Conservation (phyloP, 2,797 vertebrate species). For the Danionella dracula region DNA sequence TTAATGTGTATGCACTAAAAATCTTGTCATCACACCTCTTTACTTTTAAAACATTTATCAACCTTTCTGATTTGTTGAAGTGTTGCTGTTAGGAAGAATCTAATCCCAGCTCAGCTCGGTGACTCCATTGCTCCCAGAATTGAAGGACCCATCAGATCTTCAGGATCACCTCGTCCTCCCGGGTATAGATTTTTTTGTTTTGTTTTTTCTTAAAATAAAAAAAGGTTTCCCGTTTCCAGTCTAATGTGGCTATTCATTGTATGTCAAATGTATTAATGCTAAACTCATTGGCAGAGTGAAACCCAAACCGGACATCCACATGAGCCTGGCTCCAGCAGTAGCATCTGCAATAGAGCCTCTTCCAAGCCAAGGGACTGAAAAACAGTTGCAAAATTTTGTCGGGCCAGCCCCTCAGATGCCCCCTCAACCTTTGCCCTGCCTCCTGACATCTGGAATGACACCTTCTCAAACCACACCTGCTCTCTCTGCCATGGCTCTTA, state of each 20-base stretch:
- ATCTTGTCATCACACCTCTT: too few species aligned
- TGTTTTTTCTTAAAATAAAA: too few species aligned
- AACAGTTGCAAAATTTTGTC: conserved; percentile 62
- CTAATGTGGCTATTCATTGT: background rate
- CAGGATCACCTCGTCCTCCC: conserved; percentile 88
- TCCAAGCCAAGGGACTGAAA: conserved; percentile 77
- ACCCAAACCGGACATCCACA: conserved; percentile 87
- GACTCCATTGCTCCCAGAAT: conserved; percentile 78
- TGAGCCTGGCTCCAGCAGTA: conserved; percentile 80
- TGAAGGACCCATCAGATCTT: conserved; percentile 78
- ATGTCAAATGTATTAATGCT: background rate
- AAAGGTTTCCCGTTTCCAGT: too few species aligned
- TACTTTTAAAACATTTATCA: too few species aligned
- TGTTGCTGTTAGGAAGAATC: conserved; percentile 84
- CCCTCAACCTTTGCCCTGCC: conserved; percentile 76
- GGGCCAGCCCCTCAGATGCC: conserved; percentile 79
- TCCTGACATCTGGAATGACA: conserved; percentile 79
- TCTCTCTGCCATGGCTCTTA: conserved; percentile 75
- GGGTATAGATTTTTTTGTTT: conserved; percentile 75
- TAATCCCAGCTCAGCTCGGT: conserved; percentile 83
- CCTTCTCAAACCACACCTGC: conserved; percentile 80
- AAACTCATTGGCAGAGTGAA: conserved; percentile 71
- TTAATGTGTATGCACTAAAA: too few species aligned
- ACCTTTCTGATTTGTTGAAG: conserved; percentile 5
- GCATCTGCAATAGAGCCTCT: conserved; percentile 79